These are phyloP conservation scores for Lasioglossum baleicum DNA, from an alignment of 1,140 invertebrate species.

Conservation along the genomic window DNA sequence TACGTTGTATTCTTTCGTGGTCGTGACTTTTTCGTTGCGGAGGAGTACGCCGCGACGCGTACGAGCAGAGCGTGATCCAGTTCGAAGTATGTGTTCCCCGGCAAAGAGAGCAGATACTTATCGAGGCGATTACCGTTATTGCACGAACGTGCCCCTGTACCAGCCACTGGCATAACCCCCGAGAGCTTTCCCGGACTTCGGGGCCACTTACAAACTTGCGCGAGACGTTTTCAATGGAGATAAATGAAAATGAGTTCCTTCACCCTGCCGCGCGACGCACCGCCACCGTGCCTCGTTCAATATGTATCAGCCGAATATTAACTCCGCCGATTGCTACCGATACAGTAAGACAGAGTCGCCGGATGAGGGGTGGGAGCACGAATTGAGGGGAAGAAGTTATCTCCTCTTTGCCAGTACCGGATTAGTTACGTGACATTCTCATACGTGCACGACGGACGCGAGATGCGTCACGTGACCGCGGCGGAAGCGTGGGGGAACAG, in stretches of 20 bases:
- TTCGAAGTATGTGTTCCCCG: slow-evolving; percentile 48
- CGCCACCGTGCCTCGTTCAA: background rate
- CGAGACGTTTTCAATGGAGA: slow-evolving; percentile 56
- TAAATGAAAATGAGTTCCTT: slow-evolving; percentile 60
- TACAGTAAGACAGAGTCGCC: background rate
- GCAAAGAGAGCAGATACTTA: slow-evolving; percentile 57
- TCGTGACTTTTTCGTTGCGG: slow-evolving; percentile 46
- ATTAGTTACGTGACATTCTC: too few species aligned
- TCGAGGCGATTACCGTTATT: slow-evolving; percentile 64
- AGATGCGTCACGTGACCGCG: too few species aligned
- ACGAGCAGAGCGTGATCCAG: slow-evolving; percentile 47
- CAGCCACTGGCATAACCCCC: slow-evolving; percentile 58
- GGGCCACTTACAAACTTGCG: slow-evolving; percentile 58
- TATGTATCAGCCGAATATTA: slow-evolving; percentile 33
- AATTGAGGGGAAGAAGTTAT: too few species aligned
- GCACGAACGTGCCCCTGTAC: slow-evolving; percentile 61
- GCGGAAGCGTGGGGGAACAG: too few species aligned
- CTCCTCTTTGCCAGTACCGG: too few species aligned
- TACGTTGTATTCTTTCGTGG: slow-evolving; percentile 54
- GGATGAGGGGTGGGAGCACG: too few species aligned
- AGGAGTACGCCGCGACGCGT: background rate
- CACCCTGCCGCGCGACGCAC: background rate
- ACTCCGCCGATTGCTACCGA: slow-evolving; percentile 6
- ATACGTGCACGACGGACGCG: too few species aligned
- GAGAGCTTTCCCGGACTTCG: slow-evolving; percentile 55